Evolutionary conservation across 2,113 vertebrate species (phyloP), one percentile per base, ranked within the genome.

Genomic region (Macquaria ambigua): DNA sequence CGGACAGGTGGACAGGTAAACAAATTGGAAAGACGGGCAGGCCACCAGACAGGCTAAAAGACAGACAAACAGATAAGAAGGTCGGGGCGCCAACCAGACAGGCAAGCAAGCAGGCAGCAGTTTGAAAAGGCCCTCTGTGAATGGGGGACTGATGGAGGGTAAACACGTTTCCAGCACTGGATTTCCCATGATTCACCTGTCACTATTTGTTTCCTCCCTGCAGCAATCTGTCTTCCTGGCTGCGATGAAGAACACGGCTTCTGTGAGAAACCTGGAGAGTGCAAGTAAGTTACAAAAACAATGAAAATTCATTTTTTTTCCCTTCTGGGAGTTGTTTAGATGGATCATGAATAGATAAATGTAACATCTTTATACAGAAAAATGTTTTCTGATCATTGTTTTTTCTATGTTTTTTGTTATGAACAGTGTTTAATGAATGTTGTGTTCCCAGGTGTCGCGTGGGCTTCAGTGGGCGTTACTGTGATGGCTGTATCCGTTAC

Each of bases 191-290:
- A 82, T 75, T 93, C 43, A 89, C 80, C 73, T 80, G 64, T 74
- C 28, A 69, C 28, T 83, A 3, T 84, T 73, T 81, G 64, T 87
- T 82, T 83, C 70, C 91, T 93, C 59, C 93, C 82, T 92, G 67
- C 86, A 99, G 99, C 99, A 0, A 97, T 99, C 90, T 99, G 99
- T 93, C 95, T 99, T 90, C 97, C 98, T 18, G 98, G 99, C 50
- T 99, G 99, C 21, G 98, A 99, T 28, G 98, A 99, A 84, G 97
- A 98, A 62, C 98, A 99, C 0, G 98, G 98, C 34, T 97, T 96
- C 87, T 99, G 99, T 70, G 99, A 99, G 77, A 98, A 96, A 93
- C 99, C 99, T 3, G 99, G 98, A 74, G 99, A 99, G 90, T 99
- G 99, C 99, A 99, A 98, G 99, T 99, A 96, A 97, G 98, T 98